Evolutionary conservation across 2,888 invertebrate species (phyloP).

Genomic region (Creontiades dilutus): DNA sequence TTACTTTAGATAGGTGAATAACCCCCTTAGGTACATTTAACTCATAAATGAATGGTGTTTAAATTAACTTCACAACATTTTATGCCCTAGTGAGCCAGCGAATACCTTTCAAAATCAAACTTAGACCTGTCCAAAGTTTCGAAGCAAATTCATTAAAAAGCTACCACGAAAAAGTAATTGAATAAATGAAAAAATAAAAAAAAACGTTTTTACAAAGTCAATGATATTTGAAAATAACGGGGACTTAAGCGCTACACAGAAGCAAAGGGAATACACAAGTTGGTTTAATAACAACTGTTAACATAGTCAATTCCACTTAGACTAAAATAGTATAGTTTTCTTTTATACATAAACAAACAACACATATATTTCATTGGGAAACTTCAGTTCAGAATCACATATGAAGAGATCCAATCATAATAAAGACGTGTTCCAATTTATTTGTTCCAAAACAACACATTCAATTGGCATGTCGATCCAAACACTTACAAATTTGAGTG

Average conservation of each 20-base stretch:
- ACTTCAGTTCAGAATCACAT: background rate
- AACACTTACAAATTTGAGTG: background rate
- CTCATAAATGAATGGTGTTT: too few relatives aligned
- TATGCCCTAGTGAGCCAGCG: too few relatives aligned
- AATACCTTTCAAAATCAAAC: too few relatives aligned
- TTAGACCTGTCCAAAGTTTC: too few relatives aligned
- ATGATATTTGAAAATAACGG: background rate
- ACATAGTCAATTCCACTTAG: slow-evolving; percentile 22
- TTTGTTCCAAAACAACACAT: slow-evolving; percentile 9
- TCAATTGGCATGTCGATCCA: background rate
- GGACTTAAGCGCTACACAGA: slow-evolving; percentile 12
- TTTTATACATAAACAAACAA: slow-evolving; percentile 24
- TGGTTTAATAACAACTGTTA: slow-evolving; percentile 34
- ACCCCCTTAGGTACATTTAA: too few relatives aligned
- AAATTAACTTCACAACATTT: too few relatives aligned
- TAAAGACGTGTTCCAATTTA: background rate
- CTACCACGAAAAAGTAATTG: too few relatives aligned
- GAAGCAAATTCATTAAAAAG: too few relatives aligned
- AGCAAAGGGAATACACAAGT: slow-evolving; percentile 40
- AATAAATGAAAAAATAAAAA: too few relatives aligned
- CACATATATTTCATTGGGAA: slow-evolving; percentile 15
- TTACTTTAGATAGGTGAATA: too few relatives aligned
- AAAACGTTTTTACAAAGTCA: too few relatives aligned
- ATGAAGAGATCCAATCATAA: slow-evolving; percentile 43
- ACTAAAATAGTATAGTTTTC: background rate